These are phyloP conservation scores for Lasioglossum lativentre DNA, from an alignment of 2,888 invertebrate genomes.

Conservation along the genomic window DNA sequence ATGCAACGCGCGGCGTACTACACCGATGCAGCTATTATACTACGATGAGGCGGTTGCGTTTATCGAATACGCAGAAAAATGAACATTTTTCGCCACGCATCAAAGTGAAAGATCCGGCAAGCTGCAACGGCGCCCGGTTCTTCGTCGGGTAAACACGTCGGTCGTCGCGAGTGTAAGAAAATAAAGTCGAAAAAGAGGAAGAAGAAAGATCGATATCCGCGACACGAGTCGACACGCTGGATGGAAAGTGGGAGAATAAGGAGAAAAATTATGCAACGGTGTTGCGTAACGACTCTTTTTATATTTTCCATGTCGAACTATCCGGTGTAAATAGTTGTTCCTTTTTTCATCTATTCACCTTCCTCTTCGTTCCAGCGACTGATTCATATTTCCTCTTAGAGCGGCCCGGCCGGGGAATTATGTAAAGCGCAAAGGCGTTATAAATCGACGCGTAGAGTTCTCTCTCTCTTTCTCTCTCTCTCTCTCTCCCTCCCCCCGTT, in stretches of 20 bases:
- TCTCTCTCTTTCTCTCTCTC: neutral
- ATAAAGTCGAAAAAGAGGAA: neutral
- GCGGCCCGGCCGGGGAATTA: conserved; percentile 30
- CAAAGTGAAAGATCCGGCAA: neutral
- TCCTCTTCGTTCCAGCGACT: conserved; percentile 14
- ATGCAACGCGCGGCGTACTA: too few relatives aligned
- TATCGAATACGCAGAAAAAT: too few relatives aligned
- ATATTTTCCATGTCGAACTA: conserved; percentile 8
- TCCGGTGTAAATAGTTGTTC: conserved; percentile 7
- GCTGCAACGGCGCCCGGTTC: too few relatives aligned
- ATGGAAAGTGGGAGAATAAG: neutral
- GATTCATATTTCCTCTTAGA: conserved; percentile 51
- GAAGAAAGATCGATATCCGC: neutral
- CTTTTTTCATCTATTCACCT: conserved; percentile 5
- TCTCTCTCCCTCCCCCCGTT: neutral
- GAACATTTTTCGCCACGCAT: too few relatives aligned
- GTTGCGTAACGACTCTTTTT: conserved; percentile 30
- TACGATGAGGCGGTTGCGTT: too few relatives aligned
- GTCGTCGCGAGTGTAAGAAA: neutral
- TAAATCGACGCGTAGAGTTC: conserved; percentile 27
- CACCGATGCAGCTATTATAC: too few relatives aligned
- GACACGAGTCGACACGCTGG: neutral
- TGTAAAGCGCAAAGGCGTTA: conserved; percentile 46
- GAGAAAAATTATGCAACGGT: conserved; percentile 43
- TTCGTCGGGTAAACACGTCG: too few relatives aligned